Evolutionary conservation across 2,797 vertebrate genomes (phyloP).

Genomic region (Leucoraja ocellata): DNA sequence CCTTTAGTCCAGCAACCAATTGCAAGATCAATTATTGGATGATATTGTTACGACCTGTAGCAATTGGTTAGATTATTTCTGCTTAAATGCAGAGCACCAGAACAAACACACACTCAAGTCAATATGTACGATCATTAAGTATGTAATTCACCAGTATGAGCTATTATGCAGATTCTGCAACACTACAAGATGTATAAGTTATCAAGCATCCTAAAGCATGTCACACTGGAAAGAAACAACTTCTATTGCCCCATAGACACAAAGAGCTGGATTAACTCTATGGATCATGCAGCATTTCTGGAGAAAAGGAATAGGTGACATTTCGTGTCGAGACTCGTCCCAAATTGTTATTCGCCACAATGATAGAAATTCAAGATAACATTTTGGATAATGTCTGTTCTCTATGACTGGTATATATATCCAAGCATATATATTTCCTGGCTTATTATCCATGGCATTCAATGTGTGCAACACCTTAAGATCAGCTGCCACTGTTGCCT

Average conservation of each 20-base stretch:
- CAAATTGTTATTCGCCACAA: background rate
- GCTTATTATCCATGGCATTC: background rate
- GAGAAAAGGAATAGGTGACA: no score
- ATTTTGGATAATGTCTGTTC: background rate
- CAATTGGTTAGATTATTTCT: background rate
- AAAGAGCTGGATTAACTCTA: no score
- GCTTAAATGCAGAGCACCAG: background rate
- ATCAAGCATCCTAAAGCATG: background rate
- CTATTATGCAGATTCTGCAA: background rate
- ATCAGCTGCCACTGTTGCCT: background rate
- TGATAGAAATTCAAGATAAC: background rate
- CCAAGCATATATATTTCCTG: background rate
- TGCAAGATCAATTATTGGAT: background rate
- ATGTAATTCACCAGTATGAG: background rate
- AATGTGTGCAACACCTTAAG: background rate
- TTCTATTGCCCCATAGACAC: background rate
- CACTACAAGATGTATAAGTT: background rate
- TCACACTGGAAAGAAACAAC: background rate
- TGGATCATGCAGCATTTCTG: no score
- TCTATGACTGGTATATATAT: background rate
- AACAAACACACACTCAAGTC: background rate
- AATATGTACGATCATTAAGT: background rate
- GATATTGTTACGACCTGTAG: background rate
- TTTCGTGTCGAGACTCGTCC: no score
- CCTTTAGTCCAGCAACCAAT: background rate